Evolutionary conservation across 2,113 vertebrate genomes (phyloP).

Genomic region (Oryctolagus cuniculus): mOryCun1.1 NC_091432.1:104102501-104103000

Average conservation of each 20-base stretch:
- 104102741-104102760: not conserved
- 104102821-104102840: too few relatives aligned
- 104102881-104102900: too few relatives aligned
- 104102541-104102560: slow-evolving; percentile 42
- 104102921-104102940: too few relatives aligned
- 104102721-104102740: not conserved
- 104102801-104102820: not conserved
- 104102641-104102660: slow-evolving; percentile 25
- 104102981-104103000: too few relatives aligned
- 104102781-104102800: not conserved
- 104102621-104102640: not conserved
- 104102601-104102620: slow-evolving; percentile 21
- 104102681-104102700: not conserved
- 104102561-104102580: slow-evolving; percentile 14
- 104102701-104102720: not conserved
- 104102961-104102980: too few relatives aligned
- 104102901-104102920: too few relatives aligned
- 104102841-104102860: too few relatives aligned
- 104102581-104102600: slow-evolving; percentile 36
- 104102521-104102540: slow-evolving; percentile 51
- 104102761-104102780: slow-evolving; percentile 1
- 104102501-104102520: not conserved
- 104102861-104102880: too few relatives aligned
- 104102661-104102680: not conserved
- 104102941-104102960: too few relatives aligned